phyloP scores from a whole-genome alignment of 2,888 invertebrate species.

The Drosophila niveifrons region DNA sequence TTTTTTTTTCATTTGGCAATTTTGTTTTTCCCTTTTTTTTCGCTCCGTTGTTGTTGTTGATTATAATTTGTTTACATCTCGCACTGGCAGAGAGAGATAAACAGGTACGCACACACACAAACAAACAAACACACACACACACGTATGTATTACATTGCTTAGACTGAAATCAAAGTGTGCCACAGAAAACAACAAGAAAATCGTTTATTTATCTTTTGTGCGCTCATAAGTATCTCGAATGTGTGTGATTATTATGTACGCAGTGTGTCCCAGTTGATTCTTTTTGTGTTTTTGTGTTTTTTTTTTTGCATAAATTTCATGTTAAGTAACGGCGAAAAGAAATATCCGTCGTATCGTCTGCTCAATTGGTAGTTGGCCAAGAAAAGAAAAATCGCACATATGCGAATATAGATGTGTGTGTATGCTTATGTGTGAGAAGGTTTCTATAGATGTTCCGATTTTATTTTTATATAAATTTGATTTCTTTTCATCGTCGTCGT shows the following conservation, averaged over 20 bases:
- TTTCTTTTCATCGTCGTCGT: constrained; percentile 28
- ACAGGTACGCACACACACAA: constrained; percentile 28
- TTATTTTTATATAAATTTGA: constrained; percentile 53
- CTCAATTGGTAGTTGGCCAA: constrained; percentile 74
- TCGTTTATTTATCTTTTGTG: constrained; percentile 10
- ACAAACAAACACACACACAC: constrained; percentile 16
- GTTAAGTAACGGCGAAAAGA: constrained; percentile 72
- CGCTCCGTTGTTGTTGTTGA: constrained; percentile 31
- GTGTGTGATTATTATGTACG: constrained; percentile 40
- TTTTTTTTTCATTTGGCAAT: constrained; percentile 35
- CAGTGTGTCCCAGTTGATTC: constrained; percentile 50
- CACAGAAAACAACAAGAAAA: constrained; percentile 48
- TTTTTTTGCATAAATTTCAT: constrained; percentile 67
- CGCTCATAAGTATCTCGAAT: constrained; percentile 25
- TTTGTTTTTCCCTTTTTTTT: constrained; percentile 15
- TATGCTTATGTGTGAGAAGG: constrained; percentile 34
- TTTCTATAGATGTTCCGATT: constrained; percentile 43
- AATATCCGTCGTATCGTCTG: constrained; percentile 46
- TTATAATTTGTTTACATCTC: constrained; percentile 77
- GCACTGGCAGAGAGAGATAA: constrained; percentile 21
- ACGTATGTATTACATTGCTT: constrained; percentile 2
- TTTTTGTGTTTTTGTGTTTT: constrained; percentile 28
- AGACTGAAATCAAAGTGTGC: constrained; percentile 70
- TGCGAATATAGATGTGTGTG: too few species aligned
- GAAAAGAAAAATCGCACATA: constrained; percentile 35